phyloP scores from a whole-genome alignment of 2,888 invertebrate species.

The Cantharis lateralis region DNA sequence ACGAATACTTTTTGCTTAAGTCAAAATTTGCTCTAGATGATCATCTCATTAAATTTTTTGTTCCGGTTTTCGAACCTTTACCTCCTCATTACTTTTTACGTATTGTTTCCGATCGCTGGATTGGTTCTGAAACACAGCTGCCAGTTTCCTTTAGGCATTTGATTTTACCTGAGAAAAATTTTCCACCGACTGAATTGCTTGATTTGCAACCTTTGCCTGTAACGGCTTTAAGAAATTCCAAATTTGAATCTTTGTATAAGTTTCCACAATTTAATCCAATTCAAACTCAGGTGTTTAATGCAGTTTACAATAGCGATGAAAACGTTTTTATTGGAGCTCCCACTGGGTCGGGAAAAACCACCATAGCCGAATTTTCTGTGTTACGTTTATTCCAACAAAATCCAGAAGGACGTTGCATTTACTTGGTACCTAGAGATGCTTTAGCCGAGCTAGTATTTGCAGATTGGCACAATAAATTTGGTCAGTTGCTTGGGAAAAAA shows the following conservation, averaged over 20 bases:
- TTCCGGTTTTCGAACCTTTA: conserved; percentile 97
- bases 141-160: conserved; percentile 98
- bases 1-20: conserved; percentile 91
- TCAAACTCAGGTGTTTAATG: conserved; percentile 98
- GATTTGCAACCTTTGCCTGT: conserved; percentile 96
- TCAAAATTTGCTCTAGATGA: conserved; percentile 93
- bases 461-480: conserved; percentile 92
- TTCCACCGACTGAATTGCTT: conserved; percentile 95
- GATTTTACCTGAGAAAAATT: conserved; percentile 96
- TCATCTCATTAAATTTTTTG: conserved; percentile 96
- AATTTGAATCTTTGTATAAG: conserved; percentile 85
- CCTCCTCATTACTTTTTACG: conserved; percentile 97
- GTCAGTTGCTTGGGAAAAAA: conserved; percentile 77
- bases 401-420: conserved; percentile 85
- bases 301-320: conserved; percentile 97
- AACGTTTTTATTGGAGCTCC: conserved; percentile 96
- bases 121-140: conserved; percentile 92
- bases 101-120: conserved; percentile 89
- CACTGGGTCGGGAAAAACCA: conserved; percentile 90
- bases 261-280: conserved; percentile 98
- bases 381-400: conserved; percentile 80
- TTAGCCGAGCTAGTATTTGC: conserved; percentile 87
- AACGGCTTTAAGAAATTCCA: conserved; percentile 85
- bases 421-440: conserved; percentile 89
- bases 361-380: conserved; percentile 95